These are phyloP conservation scores for Nesometra sesokonis DNA, from an alignment of 35 echinoderm and acorn worm species.

Conservation along the genomic window DNA sequence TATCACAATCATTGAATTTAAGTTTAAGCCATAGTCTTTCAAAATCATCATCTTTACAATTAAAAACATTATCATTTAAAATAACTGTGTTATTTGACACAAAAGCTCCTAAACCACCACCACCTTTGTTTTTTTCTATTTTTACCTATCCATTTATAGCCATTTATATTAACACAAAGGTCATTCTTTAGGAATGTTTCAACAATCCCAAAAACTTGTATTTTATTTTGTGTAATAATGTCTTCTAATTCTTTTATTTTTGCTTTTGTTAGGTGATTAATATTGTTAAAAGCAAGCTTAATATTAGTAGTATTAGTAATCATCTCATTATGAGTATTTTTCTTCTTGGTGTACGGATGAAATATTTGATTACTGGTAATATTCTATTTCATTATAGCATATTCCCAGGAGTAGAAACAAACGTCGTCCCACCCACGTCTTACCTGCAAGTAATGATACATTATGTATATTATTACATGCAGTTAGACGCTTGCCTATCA, in stretches of 20 bases:
- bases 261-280: neutral
- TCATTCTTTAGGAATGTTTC: slow-evolving; percentile 8
- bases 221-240: neutral
- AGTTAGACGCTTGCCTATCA: too few species aligned
- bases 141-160: slow-evolving; percentile 5
- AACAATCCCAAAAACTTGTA: slow-evolving; percentile 15
- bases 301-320: too few species aligned
- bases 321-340: too few species aligned
- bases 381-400: too few species aligned
- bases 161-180: neutral
- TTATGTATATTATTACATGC: too few species aligned
- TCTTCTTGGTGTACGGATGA: too few species aligned
- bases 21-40: slow-evolving; percentile 10
- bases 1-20: neutral
- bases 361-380: too few species aligned
- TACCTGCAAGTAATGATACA: too few species aligned
- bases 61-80: slow-evolving; percentile 4
- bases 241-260: neutral
- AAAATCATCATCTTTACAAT: neutral
- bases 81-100: neutral
- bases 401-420: too few species aligned
- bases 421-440: too few species aligned
- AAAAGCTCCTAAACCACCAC: neutral
- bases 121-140: slow-evolving; percentile 1
- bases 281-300: slow-evolving; percentile 17